Evolutionary conservation across 1,140 invertebrate genomes (phyloP), one percentile per base, ranked within the genome.

Genomic region (Hylaeus volcanicus): DNA sequence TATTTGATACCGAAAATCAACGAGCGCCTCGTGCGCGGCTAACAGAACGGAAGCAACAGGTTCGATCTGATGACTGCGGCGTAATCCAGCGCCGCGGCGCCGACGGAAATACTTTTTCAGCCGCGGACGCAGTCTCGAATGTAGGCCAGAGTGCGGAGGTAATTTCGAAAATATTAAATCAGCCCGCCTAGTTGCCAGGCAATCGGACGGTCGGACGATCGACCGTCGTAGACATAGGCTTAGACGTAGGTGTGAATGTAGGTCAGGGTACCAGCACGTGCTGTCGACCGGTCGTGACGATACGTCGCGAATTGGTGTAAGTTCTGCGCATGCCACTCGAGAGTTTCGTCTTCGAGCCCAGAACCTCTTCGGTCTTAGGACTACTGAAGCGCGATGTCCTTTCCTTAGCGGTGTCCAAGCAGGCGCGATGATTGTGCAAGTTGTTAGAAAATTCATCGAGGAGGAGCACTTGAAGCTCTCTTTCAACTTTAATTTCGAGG

Each of bases 201-300:
- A 79, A 74, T 86, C 64, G 80, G 68, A 81, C 81, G 73, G 75
- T 75, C 74, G 71, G 79, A 82, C 81, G 83, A 88, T 89, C 86
- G 86, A 89, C 82, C 82, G 81, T 79, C 68, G 83, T 89, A 88
- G 83, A 83, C 85, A 76, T 70, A 78, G 81, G 68, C 81, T 87
- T 84, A 86, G 79, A 84, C 73, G 84, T 86, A 86, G 80, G 85
- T 89, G 86, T 89, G 72, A 89, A 90, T 90, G 88, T 90, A 89
- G 89, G 89, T 90, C 89, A 90, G 89, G 89, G 88, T 89, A 90
- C 85, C 86, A 88, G 81, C 81, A 88, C 81, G 84, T 88, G 84
- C 83, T 58, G 15, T 43, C 56, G 45, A 41, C 41, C 74, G 55
- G 60, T 61, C 48, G 74, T 37, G 12, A 55, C 56, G 48, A 83